Conservation (phyloP, 2,888 invertebrate species). For the Patella depressa region DNA sequence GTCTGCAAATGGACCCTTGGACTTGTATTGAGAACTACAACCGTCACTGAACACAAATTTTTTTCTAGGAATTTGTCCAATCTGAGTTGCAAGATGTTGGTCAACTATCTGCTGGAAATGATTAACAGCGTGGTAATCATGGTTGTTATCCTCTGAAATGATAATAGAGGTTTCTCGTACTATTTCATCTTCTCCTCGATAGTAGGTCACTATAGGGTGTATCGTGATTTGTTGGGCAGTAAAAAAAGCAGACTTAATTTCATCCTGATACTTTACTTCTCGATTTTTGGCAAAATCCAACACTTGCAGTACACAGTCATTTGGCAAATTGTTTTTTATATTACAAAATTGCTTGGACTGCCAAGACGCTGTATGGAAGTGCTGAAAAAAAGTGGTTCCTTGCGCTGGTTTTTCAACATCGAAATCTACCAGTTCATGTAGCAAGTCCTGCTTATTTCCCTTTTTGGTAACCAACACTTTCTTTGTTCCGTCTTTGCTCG, state of each 20-base stretch:
- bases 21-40: conserved; percentile 23
- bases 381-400: neutral
- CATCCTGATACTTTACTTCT: conserved; percentile 26
- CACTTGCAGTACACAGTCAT: too few relatives aligned
- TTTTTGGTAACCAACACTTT: conserved; percentile 29
- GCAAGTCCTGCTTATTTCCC: conserved; percentile 24
- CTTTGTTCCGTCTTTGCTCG: conserved; percentile 13
- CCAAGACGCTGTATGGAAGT: too few relatives aligned
- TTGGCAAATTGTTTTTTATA: too few relatives aligned
- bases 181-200: conserved; percentile 4
- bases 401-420: neutral
- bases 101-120: neutral
- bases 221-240: conserved; percentile 24
- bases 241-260: conserved; percentile 32
- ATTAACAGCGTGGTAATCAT: conserved; percentile 12
- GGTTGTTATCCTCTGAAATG: conserved; percentile 18
- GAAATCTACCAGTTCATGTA: conserved; percentile 27
- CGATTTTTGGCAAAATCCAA: conserved; percentile 35
- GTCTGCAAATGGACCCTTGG: neutral
- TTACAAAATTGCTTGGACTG: too few relatives aligned
- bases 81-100: neutral
- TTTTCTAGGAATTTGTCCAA: neutral
- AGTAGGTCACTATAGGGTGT: conserved; percentile 29
- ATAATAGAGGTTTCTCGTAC: conserved; percentile 11
- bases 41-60: conserved; percentile 24